A percentile compares a stretch with the other conserved stretches of the same genome.
These are phyloP conservation scores for Alviniconcha strummeri DNA, from an alignment of 2,888 invertebrate genomes.

Conservation along the genomic window DNA sequence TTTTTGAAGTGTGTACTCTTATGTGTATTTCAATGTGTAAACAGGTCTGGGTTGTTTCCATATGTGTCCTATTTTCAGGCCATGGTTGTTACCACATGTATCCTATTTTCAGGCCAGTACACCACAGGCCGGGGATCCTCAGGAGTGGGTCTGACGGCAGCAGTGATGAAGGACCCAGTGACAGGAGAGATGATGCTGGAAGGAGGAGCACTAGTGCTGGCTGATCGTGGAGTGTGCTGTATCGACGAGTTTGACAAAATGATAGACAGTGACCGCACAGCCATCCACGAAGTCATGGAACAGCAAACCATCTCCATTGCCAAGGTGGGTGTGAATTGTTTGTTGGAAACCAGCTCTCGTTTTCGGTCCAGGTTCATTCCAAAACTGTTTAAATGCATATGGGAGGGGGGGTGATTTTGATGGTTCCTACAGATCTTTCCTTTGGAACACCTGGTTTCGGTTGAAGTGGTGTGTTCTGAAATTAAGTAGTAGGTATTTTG, in stretches of 20 bases:
- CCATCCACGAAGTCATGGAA: conserved; percentile 79
- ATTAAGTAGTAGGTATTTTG: too few species aligned
- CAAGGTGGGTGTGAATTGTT: conserved; percentile 79
- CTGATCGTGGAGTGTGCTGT: conserved; percentile 98
- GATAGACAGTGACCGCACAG: conserved; percentile 87
- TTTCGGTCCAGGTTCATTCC: too few species aligned
- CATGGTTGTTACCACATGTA: too few species aligned
- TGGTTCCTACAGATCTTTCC: too few species aligned
- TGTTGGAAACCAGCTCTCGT: background rate
- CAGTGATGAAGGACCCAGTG: conserved; percentile 96
- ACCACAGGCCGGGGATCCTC: conserved; percentile 97
- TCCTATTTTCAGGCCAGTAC: conserved; percentile 82
- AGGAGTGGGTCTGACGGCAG: conserved; percentile 98
- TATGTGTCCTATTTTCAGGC: too few species aligned
- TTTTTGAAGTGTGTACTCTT: too few species aligned
- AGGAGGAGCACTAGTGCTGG: conserved; percentile 94
- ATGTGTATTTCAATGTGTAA: too few species aligned
- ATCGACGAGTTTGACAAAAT: conserved; percentile 99
- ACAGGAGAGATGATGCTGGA: conserved; percentile 96
- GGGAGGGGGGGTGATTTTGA: too few species aligned
- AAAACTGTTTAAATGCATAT: too few species aligned
- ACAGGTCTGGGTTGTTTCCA: too few species aligned
- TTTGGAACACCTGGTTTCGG: too few species aligned
- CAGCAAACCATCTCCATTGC: conserved; percentile 99
- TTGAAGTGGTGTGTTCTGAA: too few species aligned